These are phyloP conservation scores for Calliphora vicina DNA, from an alignment of 1,140 invertebrate species.

Conservation along the genomic window DNA sequence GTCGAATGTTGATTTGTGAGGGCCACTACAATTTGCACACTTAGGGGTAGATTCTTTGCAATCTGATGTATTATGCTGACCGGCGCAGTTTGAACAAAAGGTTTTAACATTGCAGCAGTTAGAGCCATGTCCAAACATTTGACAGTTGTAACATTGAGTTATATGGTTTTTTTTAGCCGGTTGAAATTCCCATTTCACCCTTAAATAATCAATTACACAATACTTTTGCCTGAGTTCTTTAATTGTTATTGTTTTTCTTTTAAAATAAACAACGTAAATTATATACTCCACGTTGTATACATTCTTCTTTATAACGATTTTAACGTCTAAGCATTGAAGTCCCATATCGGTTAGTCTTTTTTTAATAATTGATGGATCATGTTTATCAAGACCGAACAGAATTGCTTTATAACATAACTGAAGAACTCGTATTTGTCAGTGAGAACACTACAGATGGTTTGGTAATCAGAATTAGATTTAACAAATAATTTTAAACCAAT, in stretches of 20 bases:
- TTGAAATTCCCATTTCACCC: not conserved
- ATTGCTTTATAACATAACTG: conserved; percentile 18
- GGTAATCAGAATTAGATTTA: not conserved
- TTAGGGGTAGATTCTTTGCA: not conserved
- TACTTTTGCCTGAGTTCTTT: not conserved
- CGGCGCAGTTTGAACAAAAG: not conserved
- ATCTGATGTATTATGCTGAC: not conserved
- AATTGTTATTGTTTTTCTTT: not conserved
- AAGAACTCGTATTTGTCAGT: conserved; percentile 1
- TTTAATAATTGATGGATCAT: not conserved
- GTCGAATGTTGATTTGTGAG: not conserved
- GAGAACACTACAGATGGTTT: not conserved
- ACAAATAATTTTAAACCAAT: not conserved
- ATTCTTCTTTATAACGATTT: not conserved
- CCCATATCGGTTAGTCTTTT: too few species aligned
- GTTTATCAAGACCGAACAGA: conserved; percentile 5
- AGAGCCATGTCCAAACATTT: conserved; percentile 19
- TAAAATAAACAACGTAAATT: not conserved
- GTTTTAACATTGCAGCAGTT: conserved; percentile 9
- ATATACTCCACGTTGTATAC: not conserved
- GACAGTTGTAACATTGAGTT: conserved; percentile 19
- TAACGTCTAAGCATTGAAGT: not conserved
- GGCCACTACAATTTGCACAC: not conserved
- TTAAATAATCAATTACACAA: not conserved
- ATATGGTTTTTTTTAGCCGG: not conserved